Percentiles rank a stretch among this genome's conserved stretches.
phyloP scores from a whole-genome alignment of 2,888 invertebrate genomes.

The Lycaena phlaeas region DNA sequence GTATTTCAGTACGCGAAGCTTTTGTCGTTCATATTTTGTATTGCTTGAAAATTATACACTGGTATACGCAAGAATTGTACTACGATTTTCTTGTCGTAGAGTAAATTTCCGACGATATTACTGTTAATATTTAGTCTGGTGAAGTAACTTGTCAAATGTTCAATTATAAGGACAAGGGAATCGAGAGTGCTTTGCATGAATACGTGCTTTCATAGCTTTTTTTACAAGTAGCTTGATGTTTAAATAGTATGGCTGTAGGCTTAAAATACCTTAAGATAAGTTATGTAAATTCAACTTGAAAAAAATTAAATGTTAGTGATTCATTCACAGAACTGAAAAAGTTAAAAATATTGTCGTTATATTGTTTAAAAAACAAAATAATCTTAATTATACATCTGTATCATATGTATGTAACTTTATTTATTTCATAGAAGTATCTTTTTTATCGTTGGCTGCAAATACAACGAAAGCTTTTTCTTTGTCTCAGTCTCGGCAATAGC shows the following conservation, averaged over 20 bases:
- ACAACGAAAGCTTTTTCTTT: constrained; percentile 51
- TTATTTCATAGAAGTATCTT: constrained; percentile 61
- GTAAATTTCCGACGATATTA: background rate
- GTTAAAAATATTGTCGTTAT: constrained; percentile 67
- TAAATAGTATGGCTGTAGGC: constrained; percentile 17
- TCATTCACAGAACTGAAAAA: constrained; percentile 72
- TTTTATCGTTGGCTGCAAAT: constrained; percentile 34
- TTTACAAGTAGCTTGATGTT: constrained; percentile 39
- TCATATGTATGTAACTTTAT: constrained; percentile 65
- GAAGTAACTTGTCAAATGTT: background rate
- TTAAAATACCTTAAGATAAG: constrained; percentile 18
- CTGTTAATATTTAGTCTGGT: background rate
- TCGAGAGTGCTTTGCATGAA: constrained; percentile 26
- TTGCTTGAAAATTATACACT: constrained; percentile 11
- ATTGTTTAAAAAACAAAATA: constrained; percentile 57
- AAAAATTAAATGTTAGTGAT: constrained; percentile 63
- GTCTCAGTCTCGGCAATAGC: constrained; percentile 33
- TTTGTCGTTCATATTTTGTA: constrained; percentile 14
- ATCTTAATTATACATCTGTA: constrained; percentile 53
- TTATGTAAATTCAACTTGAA: constrained; percentile 39
- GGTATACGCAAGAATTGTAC: constrained; percentile 13
- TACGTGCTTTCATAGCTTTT: constrained; percentile 44
- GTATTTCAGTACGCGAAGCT: constrained; percentile 36
- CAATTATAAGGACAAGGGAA: background rate
- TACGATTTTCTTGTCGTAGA: background rate